Evolutionary conservation across 2,113 vertebrate genomes (phyloP).

Genomic region (Enhydra lutris): DNA sequence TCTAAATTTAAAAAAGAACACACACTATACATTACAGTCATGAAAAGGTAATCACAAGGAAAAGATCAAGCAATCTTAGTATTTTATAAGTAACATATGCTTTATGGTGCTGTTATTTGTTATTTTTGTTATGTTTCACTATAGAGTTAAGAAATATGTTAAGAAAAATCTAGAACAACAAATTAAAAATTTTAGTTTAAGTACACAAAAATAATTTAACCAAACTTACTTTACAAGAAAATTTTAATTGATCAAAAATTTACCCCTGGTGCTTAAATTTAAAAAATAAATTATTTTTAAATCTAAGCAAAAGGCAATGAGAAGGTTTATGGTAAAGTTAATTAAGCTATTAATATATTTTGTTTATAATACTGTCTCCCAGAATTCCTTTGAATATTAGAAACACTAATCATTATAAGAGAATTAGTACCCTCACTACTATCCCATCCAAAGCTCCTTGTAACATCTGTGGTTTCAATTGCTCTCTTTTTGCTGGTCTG

Average conservation of each 20-base stretch:
- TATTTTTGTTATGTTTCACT: constrained; percentile 7
- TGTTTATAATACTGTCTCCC: neutral
- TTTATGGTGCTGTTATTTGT: constrained; percentile 7
- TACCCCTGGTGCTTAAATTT: neutral
- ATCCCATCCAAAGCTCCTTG: constrained; percentile 98
- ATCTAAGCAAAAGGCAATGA: constrained; percentile 15
- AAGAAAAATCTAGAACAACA: constrained; percentile 8
- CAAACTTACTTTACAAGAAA: constrained; percentile 27
- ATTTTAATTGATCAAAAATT: constrained; percentile 8
- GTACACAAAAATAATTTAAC: neutral
- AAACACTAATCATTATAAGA: constrained; percentile 36
- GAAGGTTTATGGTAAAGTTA: constrained; percentile 7
- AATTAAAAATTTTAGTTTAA: constrained; percentile 14
- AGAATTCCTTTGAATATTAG: constrained; percentile 5
- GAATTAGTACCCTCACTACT: constrained; percentile 93
- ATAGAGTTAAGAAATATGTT: neutral
- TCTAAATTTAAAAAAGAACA: constrained; percentile 11
- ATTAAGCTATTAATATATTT: neutral
- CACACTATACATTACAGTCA: neutral
- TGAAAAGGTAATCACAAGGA: neutral
- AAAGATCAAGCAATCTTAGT: neutral
- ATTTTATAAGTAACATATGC: constrained; percentile 1
- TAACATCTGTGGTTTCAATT: constrained; percentile 98
- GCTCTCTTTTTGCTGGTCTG: constrained; percentile 99
- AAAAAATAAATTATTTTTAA: constrained; percentile 42